Conservation (phyloP, 2,888 invertebrate genomes). For the Leptinotarsa tumamoca region DNA sequence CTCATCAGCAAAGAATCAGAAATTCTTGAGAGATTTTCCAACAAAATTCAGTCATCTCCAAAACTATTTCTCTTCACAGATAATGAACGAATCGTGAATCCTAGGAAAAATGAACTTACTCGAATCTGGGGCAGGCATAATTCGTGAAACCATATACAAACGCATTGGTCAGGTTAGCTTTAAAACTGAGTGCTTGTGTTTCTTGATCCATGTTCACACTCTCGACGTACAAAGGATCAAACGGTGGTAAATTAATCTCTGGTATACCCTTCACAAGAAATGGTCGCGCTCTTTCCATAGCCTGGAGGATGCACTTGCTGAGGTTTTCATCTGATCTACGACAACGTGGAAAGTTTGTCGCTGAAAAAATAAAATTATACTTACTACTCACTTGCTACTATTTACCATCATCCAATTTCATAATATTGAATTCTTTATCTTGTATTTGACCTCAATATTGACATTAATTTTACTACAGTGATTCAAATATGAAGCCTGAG, state of each 20-base stretch:
- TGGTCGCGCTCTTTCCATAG: constrained; percentile 53
- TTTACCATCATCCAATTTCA: too few relatives aligned
- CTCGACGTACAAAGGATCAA: constrained; percentile 57
- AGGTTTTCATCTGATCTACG: constrained; percentile 57
- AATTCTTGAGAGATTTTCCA: too few relatives aligned
- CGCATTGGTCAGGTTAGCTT: constrained; percentile 47
- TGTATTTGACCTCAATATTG: too few relatives aligned
- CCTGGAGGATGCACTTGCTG: constrained; percentile 56
- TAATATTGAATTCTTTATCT: too few relatives aligned
- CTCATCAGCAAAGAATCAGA: too few relatives aligned
- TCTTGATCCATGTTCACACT: constrained; percentile 52
- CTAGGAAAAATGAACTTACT: constrained; percentile 31
- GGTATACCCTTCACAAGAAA: constrained; percentile 58
- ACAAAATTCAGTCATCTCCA: too few relatives aligned
- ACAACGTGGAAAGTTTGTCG: constrained; percentile 44
- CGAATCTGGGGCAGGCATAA: constrained; percentile 42
- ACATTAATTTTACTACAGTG: too few relatives aligned
- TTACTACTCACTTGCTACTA: neutral
- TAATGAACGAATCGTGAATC: too few relatives aligned
- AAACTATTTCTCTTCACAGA: too few relatives aligned
- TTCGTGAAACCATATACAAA: constrained; percentile 45
- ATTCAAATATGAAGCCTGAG: too few relatives aligned
- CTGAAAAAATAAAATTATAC: neutral
- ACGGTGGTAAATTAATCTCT: constrained; percentile 57
- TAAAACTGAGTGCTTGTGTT: constrained; percentile 46